A percentile compares a stretch with the other conserved stretches of the same genome.
Conservation (phyloP, 2,888 invertebrate genomes). For the Xanthorhoe spadicearia region DNA sequence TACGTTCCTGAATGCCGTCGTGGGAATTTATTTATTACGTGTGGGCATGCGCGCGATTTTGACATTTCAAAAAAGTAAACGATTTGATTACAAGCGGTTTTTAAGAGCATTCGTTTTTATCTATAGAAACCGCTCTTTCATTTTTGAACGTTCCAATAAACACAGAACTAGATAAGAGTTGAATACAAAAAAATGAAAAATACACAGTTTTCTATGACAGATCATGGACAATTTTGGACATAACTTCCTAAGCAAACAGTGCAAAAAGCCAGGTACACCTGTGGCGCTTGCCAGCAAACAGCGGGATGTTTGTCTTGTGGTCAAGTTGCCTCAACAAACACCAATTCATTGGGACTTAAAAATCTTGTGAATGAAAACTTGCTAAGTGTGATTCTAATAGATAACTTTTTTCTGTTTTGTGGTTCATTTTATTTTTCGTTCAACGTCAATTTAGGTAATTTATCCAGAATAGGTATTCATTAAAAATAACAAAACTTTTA, state of each 20-base stretch:
- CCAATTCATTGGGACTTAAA: constrained; percentile 49
- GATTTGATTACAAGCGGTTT: too few species aligned
- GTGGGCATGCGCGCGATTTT: constrained; percentile 11
- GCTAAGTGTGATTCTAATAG: constrained; percentile 45
- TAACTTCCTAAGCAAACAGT: constrained; percentile 63
- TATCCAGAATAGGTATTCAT: too few species aligned
- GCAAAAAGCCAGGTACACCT: constrained; percentile 76
- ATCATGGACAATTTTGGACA: constrained; percentile 28
- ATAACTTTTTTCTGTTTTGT: constrained; percentile 2
- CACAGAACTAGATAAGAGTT: not conserved
- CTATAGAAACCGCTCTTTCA: not conserved
- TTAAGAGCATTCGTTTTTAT: not conserved
- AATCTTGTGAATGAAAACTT: constrained; percentile 68
- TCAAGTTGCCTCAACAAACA: constrained; percentile 71
- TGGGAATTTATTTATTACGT: constrained; percentile 39
- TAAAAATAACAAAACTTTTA: too few species aligned
- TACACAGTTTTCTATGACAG: not conserved
- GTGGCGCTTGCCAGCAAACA: constrained; percentile 72
- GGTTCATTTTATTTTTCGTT: not conserved
- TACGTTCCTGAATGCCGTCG: constrained; percentile 46
- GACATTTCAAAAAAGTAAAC: constrained; percentile 3
- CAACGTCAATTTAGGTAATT: not conserved
- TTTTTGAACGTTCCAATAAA: not conserved
- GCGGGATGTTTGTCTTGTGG: constrained; percentile 58
- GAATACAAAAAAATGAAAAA: not conserved